phyloP scores from a whole-genome alignment of 2,797 vertebrate species.

The Ammospiza maritima region DNA sequence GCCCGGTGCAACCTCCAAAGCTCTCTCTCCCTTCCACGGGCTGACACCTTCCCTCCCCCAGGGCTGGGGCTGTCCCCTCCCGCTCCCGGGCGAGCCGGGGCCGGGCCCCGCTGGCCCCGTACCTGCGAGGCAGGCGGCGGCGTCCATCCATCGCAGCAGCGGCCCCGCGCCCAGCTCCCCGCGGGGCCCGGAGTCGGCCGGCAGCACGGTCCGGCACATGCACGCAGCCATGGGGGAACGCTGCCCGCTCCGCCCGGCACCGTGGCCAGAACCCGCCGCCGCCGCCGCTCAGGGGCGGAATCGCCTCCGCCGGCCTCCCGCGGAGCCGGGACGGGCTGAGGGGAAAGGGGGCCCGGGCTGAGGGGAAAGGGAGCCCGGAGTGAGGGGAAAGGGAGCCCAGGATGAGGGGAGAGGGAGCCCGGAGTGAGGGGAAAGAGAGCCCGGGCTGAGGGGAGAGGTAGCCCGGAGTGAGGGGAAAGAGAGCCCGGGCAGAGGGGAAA shows the following conservation, averaged over 20 bases:
- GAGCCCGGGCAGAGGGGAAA: neutral
- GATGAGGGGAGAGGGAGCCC: too few relatives aligned
- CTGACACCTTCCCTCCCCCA: neutral
- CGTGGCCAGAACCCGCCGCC: neutral
- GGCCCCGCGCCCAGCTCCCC: slow-evolving; percentile 76
- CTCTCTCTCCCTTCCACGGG: too few relatives aligned
- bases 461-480: too few relatives aligned
- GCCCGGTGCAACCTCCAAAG: too few relatives aligned
- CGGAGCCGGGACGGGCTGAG: neutral
- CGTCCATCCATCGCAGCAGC: slow-evolving; percentile 80
- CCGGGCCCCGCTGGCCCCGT: neutral
- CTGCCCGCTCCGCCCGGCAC: neutral
- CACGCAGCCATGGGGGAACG: neutral
- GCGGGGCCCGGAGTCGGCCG: slow-evolving; percentile 69
- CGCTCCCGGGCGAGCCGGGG: neutral
- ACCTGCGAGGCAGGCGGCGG: slow-evolving; percentile 79
- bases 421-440: neutral
- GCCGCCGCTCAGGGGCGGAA: neutral
- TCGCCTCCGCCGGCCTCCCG: neutral
- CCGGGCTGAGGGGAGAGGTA: neutral
- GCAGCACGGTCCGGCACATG: slow-evolving; percentile 76
- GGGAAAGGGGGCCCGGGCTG: neutral
- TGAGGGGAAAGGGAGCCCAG: too few relatives aligned
- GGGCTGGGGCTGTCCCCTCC: neutral
- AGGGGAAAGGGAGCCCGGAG: too few relatives aligned